Conservation (phyloP, 2,888 invertebrate genomes). For the Cremastinae sp. region DNA sequence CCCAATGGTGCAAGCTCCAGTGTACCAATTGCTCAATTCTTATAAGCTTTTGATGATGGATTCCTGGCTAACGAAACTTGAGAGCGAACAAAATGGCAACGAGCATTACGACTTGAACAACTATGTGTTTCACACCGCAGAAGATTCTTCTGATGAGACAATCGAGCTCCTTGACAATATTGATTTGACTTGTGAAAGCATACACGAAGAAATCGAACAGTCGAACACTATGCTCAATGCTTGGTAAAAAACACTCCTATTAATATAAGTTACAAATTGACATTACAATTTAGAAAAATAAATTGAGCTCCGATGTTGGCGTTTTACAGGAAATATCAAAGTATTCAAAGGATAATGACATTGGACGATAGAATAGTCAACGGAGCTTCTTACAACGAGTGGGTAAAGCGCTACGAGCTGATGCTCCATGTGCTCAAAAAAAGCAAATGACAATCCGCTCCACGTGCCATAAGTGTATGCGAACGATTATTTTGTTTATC, state of each 20-base stretch:
- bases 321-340: conserved; percentile 71
- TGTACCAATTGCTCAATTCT: conserved; percentile 73
- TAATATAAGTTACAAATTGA: no score
- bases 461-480: conserved; percentile 7
- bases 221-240: conserved; percentile 69
- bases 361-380: conserved; percentile 69
- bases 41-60: conserved; percentile 66
- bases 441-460: conserved; percentile 53
- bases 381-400: conserved; percentile 72
- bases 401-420: conserved; percentile 72
- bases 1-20: conserved; percentile 71
- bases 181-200: conserved; percentile 63
- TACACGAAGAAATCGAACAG: conserved; percentile 66
- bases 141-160: conserved; percentile 58
- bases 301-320: background rate
- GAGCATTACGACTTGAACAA: conserved; percentile 49
- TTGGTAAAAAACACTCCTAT: conserved; percentile 62
- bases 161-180: conserved; percentile 68
- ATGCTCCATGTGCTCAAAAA: conserved; percentile 72
- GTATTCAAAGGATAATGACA: conserved; percentile 68
- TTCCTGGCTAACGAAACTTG: conserved; percentile 51
- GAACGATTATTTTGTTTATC: background rate
- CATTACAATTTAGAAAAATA: no score
- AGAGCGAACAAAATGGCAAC: conserved; percentile 53
- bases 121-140: conserved; percentile 44